These are phyloP conservation scores for Morpho deidamia DNA, from an alignment of 2,888 invertebrate species.

Conservation along the genomic window DNA sequence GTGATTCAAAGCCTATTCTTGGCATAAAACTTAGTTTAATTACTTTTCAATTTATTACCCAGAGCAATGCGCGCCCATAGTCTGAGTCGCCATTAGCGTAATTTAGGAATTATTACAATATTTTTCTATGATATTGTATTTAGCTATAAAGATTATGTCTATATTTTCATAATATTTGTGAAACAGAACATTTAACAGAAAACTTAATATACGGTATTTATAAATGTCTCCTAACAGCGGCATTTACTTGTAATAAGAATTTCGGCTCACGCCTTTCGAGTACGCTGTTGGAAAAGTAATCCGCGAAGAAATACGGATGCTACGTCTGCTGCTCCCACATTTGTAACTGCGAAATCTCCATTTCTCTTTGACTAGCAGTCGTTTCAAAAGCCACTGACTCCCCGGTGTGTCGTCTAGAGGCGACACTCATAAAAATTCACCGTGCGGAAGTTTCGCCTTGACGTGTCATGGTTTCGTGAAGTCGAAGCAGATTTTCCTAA, in stretches of 20 bases:
- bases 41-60: too few relatives aligned
- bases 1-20: too few relatives aligned
- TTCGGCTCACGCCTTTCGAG: constrained; percentile 60
- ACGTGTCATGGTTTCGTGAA: constrained; percentile 41
- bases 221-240: constrained; percentile 54
- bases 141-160: too few relatives aligned
- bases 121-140: too few relatives aligned
- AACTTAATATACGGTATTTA: constrained; percentile 38
- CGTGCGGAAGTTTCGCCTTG: constrained; percentile 54
- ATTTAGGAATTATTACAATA: too few relatives aligned
- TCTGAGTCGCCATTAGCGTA: too few relatives aligned
- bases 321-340: constrained; percentile 63
- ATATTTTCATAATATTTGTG: too few relatives aligned
- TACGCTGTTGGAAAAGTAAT: constrained; percentile 68
- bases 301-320: constrained; percentile 69
- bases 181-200: not conserved
- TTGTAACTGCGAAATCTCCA: constrained; percentile 74
- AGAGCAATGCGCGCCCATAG: too few relatives aligned
- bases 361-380: constrained; percentile 74
- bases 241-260: constrained; percentile 67
- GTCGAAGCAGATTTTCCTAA: constrained; percentile 31
- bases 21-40: too few relatives aligned
- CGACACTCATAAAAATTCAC: constrained; percentile 74
- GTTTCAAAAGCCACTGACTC: constrained; percentile 66
- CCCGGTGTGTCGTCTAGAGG: constrained; percentile 60